Percentiles rank a stretch among this genome's conserved stretches.
Evolutionary conservation across 2,113 vertebrate species (phyloP).

Genomic region (Lycocorax pyrrhopterus): DNA sequence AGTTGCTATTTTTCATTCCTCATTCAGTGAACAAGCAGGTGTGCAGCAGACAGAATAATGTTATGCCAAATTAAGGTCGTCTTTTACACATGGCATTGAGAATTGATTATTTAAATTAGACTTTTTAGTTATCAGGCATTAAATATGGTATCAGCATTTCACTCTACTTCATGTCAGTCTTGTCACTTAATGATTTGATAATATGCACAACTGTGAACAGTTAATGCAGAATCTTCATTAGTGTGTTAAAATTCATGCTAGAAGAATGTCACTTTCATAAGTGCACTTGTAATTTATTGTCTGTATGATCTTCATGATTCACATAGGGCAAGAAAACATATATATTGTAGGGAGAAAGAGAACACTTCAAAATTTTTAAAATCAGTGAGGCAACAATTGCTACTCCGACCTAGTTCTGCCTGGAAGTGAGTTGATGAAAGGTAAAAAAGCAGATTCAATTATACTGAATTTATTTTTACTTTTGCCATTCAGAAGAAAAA

Average conservation of each 20-base stretch:
- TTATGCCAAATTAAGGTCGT: slow-evolving; percentile 74
- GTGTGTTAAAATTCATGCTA: slow-evolving; percentile 31
- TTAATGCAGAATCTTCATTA: slow-evolving; percentile 32
- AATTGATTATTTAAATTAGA: slow-evolving; percentile 74
- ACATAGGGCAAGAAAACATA: background rate
- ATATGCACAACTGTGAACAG: slow-evolving; percentile 1
- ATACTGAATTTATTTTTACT: background rate
- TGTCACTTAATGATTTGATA: slow-evolving; percentile 58
- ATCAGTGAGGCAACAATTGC: background rate
- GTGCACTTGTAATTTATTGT: background rate
- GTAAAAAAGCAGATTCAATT: background rate
- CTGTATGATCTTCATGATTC: background rate
- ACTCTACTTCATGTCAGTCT: slow-evolving; percentile 36
- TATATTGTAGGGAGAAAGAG: background rate
- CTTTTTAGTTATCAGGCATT: slow-evolving; percentile 61
- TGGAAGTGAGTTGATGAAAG: background rate
- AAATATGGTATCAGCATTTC: slow-evolving; percentile 64
- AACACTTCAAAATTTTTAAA: background rate
- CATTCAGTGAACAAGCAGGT: slow-evolving; percentile 68
- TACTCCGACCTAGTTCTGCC: background rate
- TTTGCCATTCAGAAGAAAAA: background rate
- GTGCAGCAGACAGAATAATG: slow-evolving; percentile 68
- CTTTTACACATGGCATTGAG: slow-evolving; percentile 65
- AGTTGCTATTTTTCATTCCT: slow-evolving; percentile 65
- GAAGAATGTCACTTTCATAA: background rate